Base-by-base conservation (phyloP, 2,888 invertebrate species). In the Phorcus lineatus region DNA sequence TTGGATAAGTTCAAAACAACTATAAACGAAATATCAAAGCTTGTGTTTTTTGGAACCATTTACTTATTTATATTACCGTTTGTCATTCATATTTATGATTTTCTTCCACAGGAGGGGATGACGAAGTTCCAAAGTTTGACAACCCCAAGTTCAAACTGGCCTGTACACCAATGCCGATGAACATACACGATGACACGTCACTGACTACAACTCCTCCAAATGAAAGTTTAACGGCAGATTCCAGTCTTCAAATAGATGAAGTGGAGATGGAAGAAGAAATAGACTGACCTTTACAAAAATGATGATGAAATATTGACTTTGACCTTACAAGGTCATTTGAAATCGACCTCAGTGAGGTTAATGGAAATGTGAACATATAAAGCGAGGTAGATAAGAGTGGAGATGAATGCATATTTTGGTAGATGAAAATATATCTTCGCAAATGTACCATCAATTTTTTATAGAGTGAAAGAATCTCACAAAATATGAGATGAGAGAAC, bases 231-330 rank as follows among this genome's bases (percentile, higher is more conserved):
- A 70, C 70, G 31, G 57, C 52, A 13, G 66, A 74, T 66, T 82
- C 81, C 70, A 83, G 80, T 36, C 80, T 85, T 79, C 81, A 83
- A 13, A 85, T 85, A 53, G 85, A 85, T 53, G 85, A 85, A 52
- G 81, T 85, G 2, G 85, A 85, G 17, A 85, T 85, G 85, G 85
- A 85, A 40, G 31, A 9, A 66, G 28, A 2, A 31, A 66, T 24
- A 66, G 47, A 47, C 47, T 47, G 47, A 47, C 13, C 47, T 47
- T 47, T 4, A 47, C 47, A 47, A 1, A 11, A 47, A 47, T 9
- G 47, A 11, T 47, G 47, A 47, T 47, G 47, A 11, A 47, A 13
- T 47, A 47, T 13, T 47, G 13, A 47, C 47, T 47, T 47, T 13
- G 47, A 47, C 47, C 47, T 6, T 13, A 1, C 11, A 13, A 1